Base-by-base conservation (phyloP, 1,140 invertebrate genomes). In the Philaenus spumarius region DNA sequence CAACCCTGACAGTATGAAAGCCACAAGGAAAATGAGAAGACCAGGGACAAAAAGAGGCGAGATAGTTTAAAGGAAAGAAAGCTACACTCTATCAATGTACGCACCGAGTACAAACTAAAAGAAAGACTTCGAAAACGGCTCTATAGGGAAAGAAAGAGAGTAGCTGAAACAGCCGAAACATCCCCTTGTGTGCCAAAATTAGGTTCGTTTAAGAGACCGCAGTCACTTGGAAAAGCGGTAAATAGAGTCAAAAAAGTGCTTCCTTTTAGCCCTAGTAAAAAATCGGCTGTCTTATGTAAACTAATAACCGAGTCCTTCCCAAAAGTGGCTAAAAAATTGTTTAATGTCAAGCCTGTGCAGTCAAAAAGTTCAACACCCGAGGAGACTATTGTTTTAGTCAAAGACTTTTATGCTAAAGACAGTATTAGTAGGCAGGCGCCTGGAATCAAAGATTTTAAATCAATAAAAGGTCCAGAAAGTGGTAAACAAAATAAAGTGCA, bases 171-270 rank as follows among this genome's bases (percentile, higher is more conserved):
- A 19, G 46, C 22, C 24, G 48, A 35, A 51, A 51, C 48, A 51
- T 51, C 48, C 20, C 30, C 48, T n/a, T n/a, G n/a, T n/a, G n/a
- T n/a, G n/a, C n/a, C n/a, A n/a, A n/a, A n/a, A 26, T 34, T 51
- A 15, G 26, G 26, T 9, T 48, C 46, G 5, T 48, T 23, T 15
- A 11, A 48, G 46, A 19, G 20, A 48, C 46, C 46, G 30, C 48
- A 51, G 20, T 51, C 23, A 34, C 26, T 51, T 17, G 48, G 48
- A 35, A 51, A 51, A 19, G 48, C 48, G 19, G 48, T 51, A 51
- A 51, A 51, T 51, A 9, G 48, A 51, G 48, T 51, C 6, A 34
- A 51, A 51, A 24, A 34, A 35, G 30, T 51, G 20, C 26, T 51
- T 12, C 48, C 48, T 51, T 51, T 9, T 3, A 51, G 48, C 48